Evolutionary conservation across 1,140 invertebrate genomes (phyloP).

Genomic region (Anoplolepis gracilipes): DNA sequence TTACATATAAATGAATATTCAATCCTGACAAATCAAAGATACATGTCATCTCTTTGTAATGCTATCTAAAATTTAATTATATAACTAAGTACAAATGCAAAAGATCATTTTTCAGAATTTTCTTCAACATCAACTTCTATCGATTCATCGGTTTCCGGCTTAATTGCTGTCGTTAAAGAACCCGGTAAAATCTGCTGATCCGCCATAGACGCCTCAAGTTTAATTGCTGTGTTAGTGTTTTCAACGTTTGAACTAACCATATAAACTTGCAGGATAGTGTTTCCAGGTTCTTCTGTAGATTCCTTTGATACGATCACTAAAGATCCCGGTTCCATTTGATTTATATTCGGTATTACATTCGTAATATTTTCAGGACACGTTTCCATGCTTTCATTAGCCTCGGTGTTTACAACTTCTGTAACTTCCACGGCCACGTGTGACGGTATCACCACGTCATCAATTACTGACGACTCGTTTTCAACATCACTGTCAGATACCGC

Average conservation of each 20-base stretch:
- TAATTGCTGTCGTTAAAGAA: conserved; percentile 76
- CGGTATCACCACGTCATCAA: conserved; percentile 42
- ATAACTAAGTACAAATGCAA: neutral
- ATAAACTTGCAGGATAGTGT: conserved; percentile 83
- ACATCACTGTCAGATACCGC: neutral
- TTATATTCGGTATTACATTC: conserved; percentile 75
- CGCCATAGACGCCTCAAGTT: conserved; percentile 63
- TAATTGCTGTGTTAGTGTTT: conserved; percentile 48
- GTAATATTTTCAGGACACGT: conserved; percentile 57
- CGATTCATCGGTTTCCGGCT: conserved; percentile 64
- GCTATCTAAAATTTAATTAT: conserved; percentile 1
- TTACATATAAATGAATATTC: conserved; percentile 4
- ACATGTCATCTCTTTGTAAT: neutral
- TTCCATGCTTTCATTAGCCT: conserved; percentile 7
- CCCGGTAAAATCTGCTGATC: conserved; percentile 73
- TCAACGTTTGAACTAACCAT: conserved; percentile 81
- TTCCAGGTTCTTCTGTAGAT: conserved; percentile 79
- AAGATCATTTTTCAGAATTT: conserved; percentile 43
- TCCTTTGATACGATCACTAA: conserved; percentile 83
- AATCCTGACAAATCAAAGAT: neutral
- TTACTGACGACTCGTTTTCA: neutral
- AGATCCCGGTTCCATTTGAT: conserved; percentile 82
- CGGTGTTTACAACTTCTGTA: conserved; percentile 12
- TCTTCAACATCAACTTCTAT: neutral
- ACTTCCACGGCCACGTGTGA: conserved; percentile 11